Conservation (phyloP, 2,888 invertebrate species). For the Leptopilina drosophilae region DNA sequence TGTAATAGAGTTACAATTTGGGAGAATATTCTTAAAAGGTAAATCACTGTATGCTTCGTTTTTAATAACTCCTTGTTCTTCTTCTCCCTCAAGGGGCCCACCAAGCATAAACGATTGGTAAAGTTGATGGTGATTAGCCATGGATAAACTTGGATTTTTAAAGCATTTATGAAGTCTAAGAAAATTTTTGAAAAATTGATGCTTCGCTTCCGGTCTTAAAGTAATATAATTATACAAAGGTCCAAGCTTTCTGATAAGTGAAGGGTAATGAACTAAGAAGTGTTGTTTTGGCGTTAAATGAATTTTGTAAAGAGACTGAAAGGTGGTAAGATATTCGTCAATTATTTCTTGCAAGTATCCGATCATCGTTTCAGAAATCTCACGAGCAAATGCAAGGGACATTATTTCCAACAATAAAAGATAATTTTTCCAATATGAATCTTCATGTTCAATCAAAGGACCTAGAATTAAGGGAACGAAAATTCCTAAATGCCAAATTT, state of each 20-base stretch:
- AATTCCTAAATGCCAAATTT: slow-evolving; percentile 32
- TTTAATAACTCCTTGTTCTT: slow-evolving; percentile 5
- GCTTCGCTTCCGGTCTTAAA: slow-evolving; percentile 38
- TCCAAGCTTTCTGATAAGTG: slow-evolving; percentile 16
- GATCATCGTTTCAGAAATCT: slow-evolving; percentile 29
- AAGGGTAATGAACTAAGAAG: slow-evolving; percentile 6
- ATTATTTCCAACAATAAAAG: slow-evolving; percentile 28
- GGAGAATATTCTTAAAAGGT: slow-evolving; percentile 22
- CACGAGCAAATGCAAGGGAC: slow-evolving; percentile 20
- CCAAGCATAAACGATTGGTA: slow-evolving; percentile 16
- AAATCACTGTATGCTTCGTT: neutral
- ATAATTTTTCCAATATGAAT: slow-evolving; percentile 37
- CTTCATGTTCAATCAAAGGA: slow-evolving; percentile 1
- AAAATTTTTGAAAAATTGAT: slow-evolving; percentile 40
- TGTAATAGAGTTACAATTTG: neutral
- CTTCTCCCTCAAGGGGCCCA: neutral
- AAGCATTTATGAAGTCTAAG: slow-evolving; percentile 16
- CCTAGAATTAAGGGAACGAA: slow-evolving; percentile 28
- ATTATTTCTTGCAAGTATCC: slow-evolving; percentile 31
- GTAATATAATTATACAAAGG: slow-evolving; percentile 43
- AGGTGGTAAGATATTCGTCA: slow-evolving; percentile 4
- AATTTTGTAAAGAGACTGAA: neutral
- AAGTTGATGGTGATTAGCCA: slow-evolving; percentile 2
- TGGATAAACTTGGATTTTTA: neutral
- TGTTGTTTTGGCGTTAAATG: neutral